phyloP scores from a whole-genome alignment of 2,113 vertebrate species.

The Columbina picui region DNA sequence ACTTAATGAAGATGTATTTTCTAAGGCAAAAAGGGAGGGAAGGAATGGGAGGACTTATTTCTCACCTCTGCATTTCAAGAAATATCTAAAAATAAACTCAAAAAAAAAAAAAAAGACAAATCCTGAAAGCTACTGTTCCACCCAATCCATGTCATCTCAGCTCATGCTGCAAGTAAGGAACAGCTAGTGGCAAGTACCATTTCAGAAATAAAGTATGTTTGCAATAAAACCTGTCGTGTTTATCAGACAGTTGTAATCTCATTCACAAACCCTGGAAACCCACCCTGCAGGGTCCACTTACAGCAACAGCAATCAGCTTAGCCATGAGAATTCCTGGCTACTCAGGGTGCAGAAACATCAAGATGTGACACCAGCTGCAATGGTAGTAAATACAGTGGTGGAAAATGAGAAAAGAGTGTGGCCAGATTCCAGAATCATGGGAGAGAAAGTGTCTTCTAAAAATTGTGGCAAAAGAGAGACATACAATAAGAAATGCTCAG shows the following conservation, averaged over 20 bases:
- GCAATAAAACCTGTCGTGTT: neutral
- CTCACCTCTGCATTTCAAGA: neutral
- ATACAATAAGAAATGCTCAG: neutral
- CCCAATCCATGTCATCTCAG: neutral
- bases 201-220: neutral
- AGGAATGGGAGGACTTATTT: neutral
- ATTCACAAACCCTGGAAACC: neutral
- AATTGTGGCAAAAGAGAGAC: neutral
- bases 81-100: neutral
- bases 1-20: neutral
- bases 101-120: neutral
- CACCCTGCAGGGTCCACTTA: neutral
- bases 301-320: neutral
- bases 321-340: neutral
- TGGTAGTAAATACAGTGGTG: neutral
- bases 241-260: neutral
- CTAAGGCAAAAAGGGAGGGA: neutral
- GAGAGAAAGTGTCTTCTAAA: neutral
- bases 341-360: neutral
- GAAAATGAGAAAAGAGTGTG: neutral
- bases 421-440: neutral
- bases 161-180: neutral
- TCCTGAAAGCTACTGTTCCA: neutral
- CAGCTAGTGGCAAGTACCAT: neutral
- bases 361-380: neutral